Evolutionary conservation across 2,888 invertebrate genomes (phyloP), one percentile per base, ranked within the genome.

Genomic region (Sthenelais limicola): DNA sequence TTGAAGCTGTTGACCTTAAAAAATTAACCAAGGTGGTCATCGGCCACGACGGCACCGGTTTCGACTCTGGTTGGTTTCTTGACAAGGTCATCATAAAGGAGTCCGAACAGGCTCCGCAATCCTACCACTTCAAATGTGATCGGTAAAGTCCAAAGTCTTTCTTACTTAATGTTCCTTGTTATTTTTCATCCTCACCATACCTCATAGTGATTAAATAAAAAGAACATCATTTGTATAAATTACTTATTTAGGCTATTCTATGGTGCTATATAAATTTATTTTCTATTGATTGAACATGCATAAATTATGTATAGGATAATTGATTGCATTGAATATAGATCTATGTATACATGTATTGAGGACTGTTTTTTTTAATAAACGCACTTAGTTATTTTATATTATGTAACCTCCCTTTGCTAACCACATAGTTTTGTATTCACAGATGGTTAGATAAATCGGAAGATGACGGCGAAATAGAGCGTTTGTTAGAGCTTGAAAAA

Each of bases 391-490:
- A 43, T 43, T 43, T 43, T 43, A 15, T 43, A 9, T 43, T 12
- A 18, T 43, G 43, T 43, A 12, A 43, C 18, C 18, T 9, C 43
- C 43, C 43, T 12, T 43, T 43, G 12, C 43, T 43, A 43, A 43
- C 51, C 7, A 51, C 7, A 9, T 21, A n/a, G 12, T 7, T 21
- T 58, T 32, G 43, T 15, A 5, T 26, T 28, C 32, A 5, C 71
- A 85, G 87, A 73, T 88, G 87, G 87, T 76, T 88, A 35, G 86
- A 86, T 76, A 85, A 84, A 74, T 85, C 83, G 69, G 86, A 87
- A 73, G 87, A 84, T 78, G 87, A 87, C 80, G 83, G 84, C 26
- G 84, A 85, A 76, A 86, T 86, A 70, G 84, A 85, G 3, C 78
- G 86, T 68, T 87, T 87, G 76, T 75, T 87, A n/a, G 82, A 81